A percentile compares a stretch with the other conserved stretches of the same genome.
Evolutionary conservation across 2,113 vertebrate genomes (phyloP).

Genomic region (Xerus inauris): DNA sequence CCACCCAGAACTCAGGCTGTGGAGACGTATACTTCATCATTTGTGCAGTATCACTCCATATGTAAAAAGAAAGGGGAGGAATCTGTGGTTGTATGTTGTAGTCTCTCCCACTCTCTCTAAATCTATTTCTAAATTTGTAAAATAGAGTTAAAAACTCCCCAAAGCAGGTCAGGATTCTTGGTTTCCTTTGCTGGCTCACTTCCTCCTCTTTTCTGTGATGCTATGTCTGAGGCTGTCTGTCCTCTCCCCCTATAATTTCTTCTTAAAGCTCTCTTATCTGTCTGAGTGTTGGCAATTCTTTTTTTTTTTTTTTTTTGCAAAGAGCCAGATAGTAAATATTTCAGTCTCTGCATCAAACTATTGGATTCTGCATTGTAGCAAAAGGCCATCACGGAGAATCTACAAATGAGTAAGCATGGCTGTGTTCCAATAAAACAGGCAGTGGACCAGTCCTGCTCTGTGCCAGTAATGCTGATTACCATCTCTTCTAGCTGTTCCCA

Average conservation of each 20-base stretch:
- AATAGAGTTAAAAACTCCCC: not conserved
- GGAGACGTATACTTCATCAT: not conserved
- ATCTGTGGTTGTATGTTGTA: not conserved
- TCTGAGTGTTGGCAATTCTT: not conserved
- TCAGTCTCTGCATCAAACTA: slow-evolving; percentile 16
- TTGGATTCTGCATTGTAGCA: not conserved
- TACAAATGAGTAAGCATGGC: not conserved
- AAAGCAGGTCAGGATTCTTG: not conserved
- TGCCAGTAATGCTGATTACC: not conserved
- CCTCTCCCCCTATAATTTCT: not conserved
- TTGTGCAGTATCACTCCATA: not conserved
- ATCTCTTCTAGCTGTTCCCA: not conserved
- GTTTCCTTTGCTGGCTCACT: not conserved
- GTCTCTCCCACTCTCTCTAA: not conserved
- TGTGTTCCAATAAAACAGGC: not conserved
- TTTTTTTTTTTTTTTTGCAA: slow-evolving; percentile 10
- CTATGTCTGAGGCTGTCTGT: not conserved
- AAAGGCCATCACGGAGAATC: not conserved
- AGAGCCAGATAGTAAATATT: slow-evolving; percentile 9
- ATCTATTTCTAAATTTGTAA: slow-evolving; percentile 26
- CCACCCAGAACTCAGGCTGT: not conserved
- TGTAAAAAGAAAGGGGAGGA: not conserved
- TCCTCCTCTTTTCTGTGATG: not conserved
- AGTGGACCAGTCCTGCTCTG: not conserved
- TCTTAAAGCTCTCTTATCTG: not conserved